Evolutionary conservation across 2,797 vertebrate genomes (phyloP).

Genomic region (Gambelia wislizenii): DNA sequence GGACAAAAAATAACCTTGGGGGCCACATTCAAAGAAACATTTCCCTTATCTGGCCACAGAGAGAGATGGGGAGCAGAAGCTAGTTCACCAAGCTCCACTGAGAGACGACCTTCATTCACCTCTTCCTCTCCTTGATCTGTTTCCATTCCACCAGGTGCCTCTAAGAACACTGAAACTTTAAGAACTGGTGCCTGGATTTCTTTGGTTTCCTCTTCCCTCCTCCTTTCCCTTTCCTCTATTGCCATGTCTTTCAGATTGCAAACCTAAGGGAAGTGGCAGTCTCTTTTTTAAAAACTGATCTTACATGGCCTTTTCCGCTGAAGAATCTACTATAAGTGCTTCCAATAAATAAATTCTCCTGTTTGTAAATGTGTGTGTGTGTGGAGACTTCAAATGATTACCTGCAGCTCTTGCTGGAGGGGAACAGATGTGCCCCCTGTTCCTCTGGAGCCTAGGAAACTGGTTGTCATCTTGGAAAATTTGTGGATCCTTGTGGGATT

Average conservation of each 20-base stretch:
- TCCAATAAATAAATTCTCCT: neutral
- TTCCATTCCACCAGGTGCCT: neutral
- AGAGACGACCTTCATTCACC: neutral
- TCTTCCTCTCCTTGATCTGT: neutral
- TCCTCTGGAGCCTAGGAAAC: constrained; percentile 71
- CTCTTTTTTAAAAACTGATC: neutral
- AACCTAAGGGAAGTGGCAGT: neutral
- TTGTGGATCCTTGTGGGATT: constrained; percentile 74
- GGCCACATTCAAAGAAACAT: neutral
- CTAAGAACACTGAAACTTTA: neutral
- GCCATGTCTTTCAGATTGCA: neutral
- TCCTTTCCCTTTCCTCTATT: neutral
- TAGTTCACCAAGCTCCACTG: neutral
- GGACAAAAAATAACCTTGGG: no score
- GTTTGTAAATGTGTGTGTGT: neutral
- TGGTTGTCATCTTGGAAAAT: constrained; percentile 62
- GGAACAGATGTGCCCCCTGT: constrained; percentile 70
- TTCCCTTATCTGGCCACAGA: neutral
- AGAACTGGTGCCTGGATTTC: neutral
- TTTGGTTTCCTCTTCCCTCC: neutral
- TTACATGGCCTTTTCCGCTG: neutral
- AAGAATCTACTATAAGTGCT: neutral
- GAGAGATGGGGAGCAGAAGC: neutral
- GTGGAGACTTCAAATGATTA: constrained; percentile 41
- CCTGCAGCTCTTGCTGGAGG: constrained; percentile 76